Evolutionary conservation across 2,888 invertebrate genomes (phyloP).

Genomic region (Cephus pulcher): DNA sequence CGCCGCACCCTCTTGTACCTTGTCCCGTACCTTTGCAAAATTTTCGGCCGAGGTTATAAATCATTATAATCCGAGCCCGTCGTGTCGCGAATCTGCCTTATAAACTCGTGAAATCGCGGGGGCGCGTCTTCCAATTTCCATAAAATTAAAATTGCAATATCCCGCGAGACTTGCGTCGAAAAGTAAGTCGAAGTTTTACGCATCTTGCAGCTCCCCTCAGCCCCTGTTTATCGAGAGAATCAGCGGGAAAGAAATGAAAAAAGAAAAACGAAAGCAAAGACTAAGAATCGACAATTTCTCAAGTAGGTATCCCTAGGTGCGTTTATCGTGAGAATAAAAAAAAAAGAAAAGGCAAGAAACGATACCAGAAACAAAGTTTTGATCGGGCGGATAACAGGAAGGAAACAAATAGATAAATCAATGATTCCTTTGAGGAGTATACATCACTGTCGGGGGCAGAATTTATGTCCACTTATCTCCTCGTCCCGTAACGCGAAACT

Average conservation of each 20-base stretch:
- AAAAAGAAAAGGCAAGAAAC: background rate
- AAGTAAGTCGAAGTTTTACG: background rate
- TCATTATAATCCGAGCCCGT: background rate
- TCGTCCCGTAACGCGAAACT: slow-evolving; percentile 1
- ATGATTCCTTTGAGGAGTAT: slow-evolving; percentile 18
- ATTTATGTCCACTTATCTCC: slow-evolving; percentile 5
- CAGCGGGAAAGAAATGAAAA: background rate
- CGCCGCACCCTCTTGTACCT: background rate
- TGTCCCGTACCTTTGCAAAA: slow-evolving; percentile 3
- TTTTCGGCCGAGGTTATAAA: background rate
- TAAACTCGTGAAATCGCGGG: background rate
- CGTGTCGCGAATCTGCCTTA: background rate
- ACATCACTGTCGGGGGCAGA: slow-evolving; percentile 11
- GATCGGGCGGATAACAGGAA: slow-evolving; percentile 10
- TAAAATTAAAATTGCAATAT: background rate
- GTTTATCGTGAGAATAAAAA: background rate
- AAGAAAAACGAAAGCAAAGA: background rate
- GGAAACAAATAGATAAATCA: slow-evolving; percentile 23
- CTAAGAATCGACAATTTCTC: background rate
- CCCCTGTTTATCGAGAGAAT: background rate
- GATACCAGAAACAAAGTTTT: background rate
- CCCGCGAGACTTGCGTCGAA: background rate
- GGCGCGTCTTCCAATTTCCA: background rate
- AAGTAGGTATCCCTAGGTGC: background rate
- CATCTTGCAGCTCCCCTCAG: background rate